Base-by-base conservation (phyloP, 2,113 vertebrate genomes). In the Oncorhynchus keta region DNA sequence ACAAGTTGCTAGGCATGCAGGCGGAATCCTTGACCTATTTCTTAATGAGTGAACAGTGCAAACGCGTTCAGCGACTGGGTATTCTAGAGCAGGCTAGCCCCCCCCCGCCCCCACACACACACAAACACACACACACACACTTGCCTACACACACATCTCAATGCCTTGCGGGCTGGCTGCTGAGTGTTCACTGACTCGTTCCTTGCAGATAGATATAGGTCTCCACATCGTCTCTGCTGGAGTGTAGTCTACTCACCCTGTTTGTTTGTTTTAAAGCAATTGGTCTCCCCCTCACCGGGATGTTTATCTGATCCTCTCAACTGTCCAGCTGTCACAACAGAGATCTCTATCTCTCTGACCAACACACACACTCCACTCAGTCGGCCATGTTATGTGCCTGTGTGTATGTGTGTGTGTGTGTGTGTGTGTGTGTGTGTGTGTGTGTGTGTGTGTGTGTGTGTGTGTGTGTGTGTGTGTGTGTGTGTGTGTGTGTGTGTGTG, bases 1-100 rank as follows among this genome's bases (percentile, higher is more conserved):
- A 94, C 93, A 93, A 93, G 93, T 92, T 18, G 86, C 90, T 91
- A 84, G 79, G 83, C 91, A 91, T 87, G 90, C 88, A 91, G 83
- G 86, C 91, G 85, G 92, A 94, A 94, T 93, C 92, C 92, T 93
- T 94, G 93, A 94, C 92, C 93, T 93, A 94, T 93, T 94, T 94
- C 93, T 90, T 92, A 93, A 93, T 92, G 90, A 94, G 89, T 90
- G 90, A 91, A 90, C 85, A 64, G 87, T 84, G 87, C 86, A 83
- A 92, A 90, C 83, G 84, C 84, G 61, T 85, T 86, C 83, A 51
- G 79, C 74, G 84, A 76, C 84, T 85, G 81, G 82, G 86, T 82
- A 77, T 84, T 88, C 85, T 35, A 76, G 76, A 68, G 35, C 11
- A 78, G 59, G 12, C 49, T n/a, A 72, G 49, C 16, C 73, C 45